Base-by-base conservation (phyloP, 1,140 invertebrate genomes). In the Cotesia vestalis region DNA sequence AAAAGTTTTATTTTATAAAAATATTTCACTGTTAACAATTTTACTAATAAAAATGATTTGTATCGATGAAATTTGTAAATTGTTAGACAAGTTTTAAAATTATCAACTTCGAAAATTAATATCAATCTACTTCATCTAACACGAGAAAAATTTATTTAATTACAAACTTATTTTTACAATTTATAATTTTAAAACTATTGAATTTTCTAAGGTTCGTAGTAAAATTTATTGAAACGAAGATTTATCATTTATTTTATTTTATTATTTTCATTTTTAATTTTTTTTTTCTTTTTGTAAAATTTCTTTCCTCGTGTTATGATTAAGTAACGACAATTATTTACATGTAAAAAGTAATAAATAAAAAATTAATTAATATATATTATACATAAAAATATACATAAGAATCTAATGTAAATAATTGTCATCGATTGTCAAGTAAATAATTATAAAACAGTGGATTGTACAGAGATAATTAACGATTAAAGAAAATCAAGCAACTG, bases 181-280 rank as follows among this genome's bases (percentile, higher is more conserved):
- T 60, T 60, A 20, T 11, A 60, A 60, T 11, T 11, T 27, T 6
- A 12, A 34, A 34, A 20, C 27, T 35, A 27, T 60, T 75, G 73
- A 12, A 76, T 78, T 77, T 78, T 79, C 5, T 4, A 11, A 52
- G 64, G 20, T 66, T 66, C 64, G 64, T 53, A 27, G 12, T 34
- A 1, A 17, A 66, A 66, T 66, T 46, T 52, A 51, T 66, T 20
- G 3, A 27, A 66, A 34, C 64, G 40, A 66, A 67, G 52, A 67
- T 35, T 35, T 27, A 27, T 27, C 27, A 27, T 27, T 27, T 27
- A 27, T 27, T 27, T 27, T 27, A 27, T 27, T 27, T 27, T 1
- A 27, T 27, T 2, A 27, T 27, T 27, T 2, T 20, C 2, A 1
- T 20, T 20, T 20, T 20, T 20, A n/a, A n/a, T n/a, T n/a, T 27